phyloP scores from a whole-genome alignment of 2,113 vertebrate genomes.

The Catharus minimus region DNA sequence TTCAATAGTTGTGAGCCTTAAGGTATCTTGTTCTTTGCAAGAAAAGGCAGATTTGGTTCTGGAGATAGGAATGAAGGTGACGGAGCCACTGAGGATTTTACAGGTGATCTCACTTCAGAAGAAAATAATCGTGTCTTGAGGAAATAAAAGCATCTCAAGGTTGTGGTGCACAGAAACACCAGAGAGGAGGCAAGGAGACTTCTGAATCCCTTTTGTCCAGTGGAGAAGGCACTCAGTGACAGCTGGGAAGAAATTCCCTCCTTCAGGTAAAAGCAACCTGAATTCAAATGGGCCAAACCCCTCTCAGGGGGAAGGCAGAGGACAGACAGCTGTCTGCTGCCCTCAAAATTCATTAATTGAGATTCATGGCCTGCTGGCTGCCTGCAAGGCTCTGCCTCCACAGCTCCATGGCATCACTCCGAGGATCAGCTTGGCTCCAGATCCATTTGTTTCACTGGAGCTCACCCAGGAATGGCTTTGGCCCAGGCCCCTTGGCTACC shows the following conservation, averaged over 20 bases:
- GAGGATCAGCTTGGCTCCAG: slow-evolving; percentile 53
- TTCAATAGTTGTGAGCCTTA: not conserved
- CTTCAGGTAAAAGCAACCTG: not conserved
- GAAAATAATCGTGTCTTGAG: not conserved
- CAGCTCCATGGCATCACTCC: slow-evolving; percentile 9
- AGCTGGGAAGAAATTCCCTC: not conserved
- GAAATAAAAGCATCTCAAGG: not conserved
- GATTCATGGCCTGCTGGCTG: not conserved
- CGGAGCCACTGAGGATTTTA: not conserved
- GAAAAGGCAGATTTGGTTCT: not conserved
- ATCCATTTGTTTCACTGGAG: slow-evolving; percentile 19
- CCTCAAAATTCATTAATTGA: slow-evolving; percentile 3
- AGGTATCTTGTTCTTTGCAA: not conserved
- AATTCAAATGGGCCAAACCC: not conserved
- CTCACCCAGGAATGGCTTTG: slow-evolving; percentile 51
- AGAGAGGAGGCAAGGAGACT: not conserved
- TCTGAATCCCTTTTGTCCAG: not conserved
- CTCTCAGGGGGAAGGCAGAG: not conserved
- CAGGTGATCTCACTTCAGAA: not conserved
- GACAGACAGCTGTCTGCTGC: slow-evolving; percentile 3
- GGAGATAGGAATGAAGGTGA: not conserved
- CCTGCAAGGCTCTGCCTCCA: not conserved
- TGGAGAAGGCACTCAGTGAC: not conserved
- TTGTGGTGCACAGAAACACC: not conserved
- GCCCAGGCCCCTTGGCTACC: slow-evolving; percentile 47